Evolutionary conservation across 2,113 vertebrate species (phyloP), one percentile per base, ranked within the genome.

Genomic region (Pseudorectes ferrugineus): DNA sequence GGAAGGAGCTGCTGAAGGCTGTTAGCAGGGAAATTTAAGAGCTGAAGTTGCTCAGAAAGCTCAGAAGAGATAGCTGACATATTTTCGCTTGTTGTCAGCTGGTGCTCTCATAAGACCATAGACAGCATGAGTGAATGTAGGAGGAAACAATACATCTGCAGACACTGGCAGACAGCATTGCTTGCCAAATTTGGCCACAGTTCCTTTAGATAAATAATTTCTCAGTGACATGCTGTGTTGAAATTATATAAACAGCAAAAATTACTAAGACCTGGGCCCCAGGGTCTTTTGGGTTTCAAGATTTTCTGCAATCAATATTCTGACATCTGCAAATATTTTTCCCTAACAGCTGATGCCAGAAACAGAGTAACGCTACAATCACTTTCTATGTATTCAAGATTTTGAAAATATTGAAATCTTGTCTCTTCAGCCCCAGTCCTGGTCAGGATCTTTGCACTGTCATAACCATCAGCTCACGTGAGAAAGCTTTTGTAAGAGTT

Each of bases 231-330:
- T 81, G 79, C 82, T 94, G 85, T 81, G 93, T 96, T 97, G 96
- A 98, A 98, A 98, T 98, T 97, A 98, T 96, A 98, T 98, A 98
- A 99, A 98, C 98, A 98, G 97, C 96, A 97, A 95, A 98, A 97
- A 98, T 96, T 96, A 97, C 96, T 93, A 97, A 97, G 96, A 98
- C 87, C 75, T 86, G 92, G 97, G 95, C 95, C 96, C 95, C 92
- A 85, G 89, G 92, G 95, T 88, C 62, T 81, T 97, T 89, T 95
- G 96, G 95, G 93, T 95, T 98, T 97, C 92, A 97, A 97, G 88
- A 97, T 93, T 96, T 98, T 98, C 94, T 96, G 95, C 97, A 97
- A 97, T 98, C 98, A 96, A 52, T 97, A 96, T 94, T 92, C 71
- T 96, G 84, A 98, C 98, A 98, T 98, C 97, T 98, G 97, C 95